Evolutionary conservation across 2,888 invertebrate species (phyloP).

Genomic region (Clepsis dumicolana): DNA sequence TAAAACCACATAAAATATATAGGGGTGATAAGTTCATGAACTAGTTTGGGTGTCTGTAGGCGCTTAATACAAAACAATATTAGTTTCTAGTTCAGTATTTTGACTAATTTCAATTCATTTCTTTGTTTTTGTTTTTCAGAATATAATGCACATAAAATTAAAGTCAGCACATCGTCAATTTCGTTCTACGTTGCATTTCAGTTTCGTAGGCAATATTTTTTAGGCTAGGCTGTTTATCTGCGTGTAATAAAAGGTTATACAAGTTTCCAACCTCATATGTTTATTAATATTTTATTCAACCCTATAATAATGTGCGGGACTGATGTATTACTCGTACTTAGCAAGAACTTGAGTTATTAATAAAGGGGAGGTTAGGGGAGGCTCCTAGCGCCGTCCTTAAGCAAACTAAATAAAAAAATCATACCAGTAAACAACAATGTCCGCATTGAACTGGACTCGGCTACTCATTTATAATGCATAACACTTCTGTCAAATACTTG

Average conservation of each 20-base stretch:
- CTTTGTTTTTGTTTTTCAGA: too few relatives aligned
- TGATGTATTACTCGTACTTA: constrained; percentile 53
- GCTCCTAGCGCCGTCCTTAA: constrained; percentile 60
- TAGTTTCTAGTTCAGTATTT: too few relatives aligned
- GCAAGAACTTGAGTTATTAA: constrained; percentile 68
- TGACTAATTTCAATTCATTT: too few relatives aligned
- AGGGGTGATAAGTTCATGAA: too few relatives aligned
- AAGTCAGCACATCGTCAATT: too few relatives aligned
- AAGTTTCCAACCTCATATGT: not conserved
- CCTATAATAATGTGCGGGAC: constrained; percentile 14
- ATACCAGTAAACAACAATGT: constrained; percentile 64
- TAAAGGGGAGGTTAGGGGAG: constrained; percentile 56
- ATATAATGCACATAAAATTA: too few relatives aligned
- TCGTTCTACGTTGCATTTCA: too few relatives aligned
- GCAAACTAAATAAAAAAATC: constrained; percentile 71
- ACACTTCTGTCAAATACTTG: constrained; percentile 38
- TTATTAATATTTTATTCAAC: not conserved
- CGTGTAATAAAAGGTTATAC: not conserved
- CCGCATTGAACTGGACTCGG: constrained; percentile 50
- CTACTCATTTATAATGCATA: constrained; percentile 55
- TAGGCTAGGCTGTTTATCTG: too few relatives aligned
- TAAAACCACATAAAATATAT: too few relatives aligned
- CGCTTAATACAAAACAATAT: too few relatives aligned
- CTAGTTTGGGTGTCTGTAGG: too few relatives aligned
- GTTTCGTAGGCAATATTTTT: too few relatives aligned